These are phyloP conservation scores for Schlechtendalia chinensis DNA, from an alignment of 1,140 invertebrate genomes.

Conservation along the genomic window DNA sequence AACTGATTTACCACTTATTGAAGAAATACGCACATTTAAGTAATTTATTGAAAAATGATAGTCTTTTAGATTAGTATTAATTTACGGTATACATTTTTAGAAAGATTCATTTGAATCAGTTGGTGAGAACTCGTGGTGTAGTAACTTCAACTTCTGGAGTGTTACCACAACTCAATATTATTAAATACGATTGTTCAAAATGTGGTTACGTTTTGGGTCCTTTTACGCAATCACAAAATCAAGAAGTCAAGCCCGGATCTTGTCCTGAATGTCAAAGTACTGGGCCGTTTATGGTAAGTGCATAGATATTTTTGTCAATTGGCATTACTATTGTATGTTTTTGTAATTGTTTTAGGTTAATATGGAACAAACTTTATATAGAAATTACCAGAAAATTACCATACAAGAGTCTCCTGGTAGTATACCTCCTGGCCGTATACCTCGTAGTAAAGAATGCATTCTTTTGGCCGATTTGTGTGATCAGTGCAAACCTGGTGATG, in stretches of 20 bases:
- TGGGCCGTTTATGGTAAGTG: conserved; percentile 88
- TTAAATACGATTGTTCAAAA: conserved; percentile 97
- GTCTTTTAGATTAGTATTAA: background rate
- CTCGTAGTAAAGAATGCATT: conserved; percentile 97
- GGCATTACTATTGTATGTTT: background rate
- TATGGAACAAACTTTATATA: conserved; percentile 95
- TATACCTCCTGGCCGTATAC: conserved; percentile 93
- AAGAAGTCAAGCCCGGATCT: conserved; percentile 91
- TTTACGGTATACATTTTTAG: conserved; percentile 57
- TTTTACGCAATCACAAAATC: conserved; percentile 88
- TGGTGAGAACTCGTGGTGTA: conserved; percentile 90
- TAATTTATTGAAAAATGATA: conserved; percentile 54
- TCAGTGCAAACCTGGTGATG: conserved; percentile 96
- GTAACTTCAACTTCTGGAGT: conserved; percentile 95
- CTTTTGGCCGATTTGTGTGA: conserved; percentile 94
- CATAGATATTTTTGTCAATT: background rate
- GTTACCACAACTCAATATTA: conserved; percentile 89
- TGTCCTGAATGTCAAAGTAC: conserved; percentile 97
- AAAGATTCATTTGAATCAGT: conserved; percentile 94
- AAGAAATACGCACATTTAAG: conserved; percentile 91
- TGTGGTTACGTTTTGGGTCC: conserved; percentile 95
- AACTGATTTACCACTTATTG: conserved; percentile 90
- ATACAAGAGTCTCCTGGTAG: conserved; percentile 93
- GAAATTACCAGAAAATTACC: conserved; percentile 97
- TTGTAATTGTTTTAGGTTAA: conserved; percentile 66